phyloP scores from a whole-genome alignment of 2,113 vertebrate genomes.

The Passer montanus region DNA sequence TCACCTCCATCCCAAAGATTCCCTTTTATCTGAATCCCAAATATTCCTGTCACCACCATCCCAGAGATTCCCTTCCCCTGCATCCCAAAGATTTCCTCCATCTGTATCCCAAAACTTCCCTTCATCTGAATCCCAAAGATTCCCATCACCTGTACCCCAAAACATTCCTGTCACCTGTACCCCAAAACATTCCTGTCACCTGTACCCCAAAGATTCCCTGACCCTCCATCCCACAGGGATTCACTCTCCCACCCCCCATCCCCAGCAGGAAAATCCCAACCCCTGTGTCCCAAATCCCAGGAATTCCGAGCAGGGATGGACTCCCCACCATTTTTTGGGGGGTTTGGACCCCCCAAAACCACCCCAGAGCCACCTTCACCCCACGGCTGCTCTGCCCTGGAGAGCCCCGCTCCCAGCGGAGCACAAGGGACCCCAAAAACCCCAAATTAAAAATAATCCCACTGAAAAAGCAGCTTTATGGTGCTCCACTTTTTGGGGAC shows the following conservation, averaged over 20 bases:
- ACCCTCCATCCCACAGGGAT: neutral
- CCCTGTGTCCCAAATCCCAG: accelerated
- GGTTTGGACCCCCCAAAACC: neutral
- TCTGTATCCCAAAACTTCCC: too few relatives aligned
- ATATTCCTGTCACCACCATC: too few relatives aligned
- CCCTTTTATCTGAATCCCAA: too few relatives aligned
- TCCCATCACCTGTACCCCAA: too few relatives aligned
- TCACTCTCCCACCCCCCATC: accelerated
- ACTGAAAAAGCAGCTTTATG: neutral
- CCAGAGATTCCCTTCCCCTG: too few relatives aligned
- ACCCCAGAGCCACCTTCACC: neutral
- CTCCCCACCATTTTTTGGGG: neutral
- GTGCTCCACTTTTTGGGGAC: accelerated
- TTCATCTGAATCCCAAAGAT: too few relatives aligned
- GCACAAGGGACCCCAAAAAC: neutral
- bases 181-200: too few relatives aligned
- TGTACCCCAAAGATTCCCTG: neutral
- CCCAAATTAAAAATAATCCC: neutral
- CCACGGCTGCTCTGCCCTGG: neutral
- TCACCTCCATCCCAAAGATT: too few relatives aligned
- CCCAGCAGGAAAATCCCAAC: neutral
- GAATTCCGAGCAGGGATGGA: neutral
- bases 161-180: too few relatives aligned
- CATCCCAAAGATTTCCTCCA: neutral
- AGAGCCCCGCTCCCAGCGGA: neutral